phyloP scores from a whole-genome alignment of 2,888 invertebrate genomes.

The Drosophila multiciliata region DNA sequence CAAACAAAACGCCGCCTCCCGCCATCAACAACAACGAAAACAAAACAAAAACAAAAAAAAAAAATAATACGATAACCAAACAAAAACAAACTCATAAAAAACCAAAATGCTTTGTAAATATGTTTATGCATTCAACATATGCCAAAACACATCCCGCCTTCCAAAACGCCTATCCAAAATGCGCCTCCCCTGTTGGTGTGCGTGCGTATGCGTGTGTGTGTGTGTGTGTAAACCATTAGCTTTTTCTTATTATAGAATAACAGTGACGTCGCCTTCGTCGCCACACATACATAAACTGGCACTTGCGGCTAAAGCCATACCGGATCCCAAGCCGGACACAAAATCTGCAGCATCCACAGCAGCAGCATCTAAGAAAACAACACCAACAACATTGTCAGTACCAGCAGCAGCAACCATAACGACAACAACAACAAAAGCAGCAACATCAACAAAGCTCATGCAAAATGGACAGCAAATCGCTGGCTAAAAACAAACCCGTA shows the following conservation, averaged over 20 bases:
- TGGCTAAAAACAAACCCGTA: constrained; percentile 20
- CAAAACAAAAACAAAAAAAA: constrained; percentile 10
- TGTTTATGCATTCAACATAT: constrained; percentile 62
- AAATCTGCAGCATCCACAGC: constrained; percentile 39
- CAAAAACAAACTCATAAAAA: constrained; percentile 55
- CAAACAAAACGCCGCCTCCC: constrained; percentile 42
- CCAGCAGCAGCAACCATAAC: constrained; percentile 7
- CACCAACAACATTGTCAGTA: constrained; percentile 22
- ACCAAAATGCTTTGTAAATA: constrained; percentile 67
- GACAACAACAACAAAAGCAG: constrained; percentile 7
- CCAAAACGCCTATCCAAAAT: constrained; percentile 49
- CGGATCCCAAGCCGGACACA: constrained; percentile 56
- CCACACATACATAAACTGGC: constrained; percentile 82
- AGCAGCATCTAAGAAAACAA: constrained; percentile 17
- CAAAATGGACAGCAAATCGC: constrained; percentile 66
- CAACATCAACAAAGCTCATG: constrained; percentile 46
- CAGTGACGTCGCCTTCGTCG: constrained; percentile 84
- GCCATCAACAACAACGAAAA: constrained; percentile 13
- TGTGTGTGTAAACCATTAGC: constrained; percentile 82
- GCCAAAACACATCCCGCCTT: constrained; percentile 56
- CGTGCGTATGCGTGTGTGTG: constrained; percentile 64
- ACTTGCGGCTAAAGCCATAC: constrained; percentile 68
- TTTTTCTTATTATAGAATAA: constrained; percentile 85
- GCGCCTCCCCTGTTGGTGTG: constrained; percentile 44
- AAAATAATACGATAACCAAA: constrained; percentile 7